Conservation (phyloP, 2,888 invertebrate species). For the Harmothoe impar region DNA sequence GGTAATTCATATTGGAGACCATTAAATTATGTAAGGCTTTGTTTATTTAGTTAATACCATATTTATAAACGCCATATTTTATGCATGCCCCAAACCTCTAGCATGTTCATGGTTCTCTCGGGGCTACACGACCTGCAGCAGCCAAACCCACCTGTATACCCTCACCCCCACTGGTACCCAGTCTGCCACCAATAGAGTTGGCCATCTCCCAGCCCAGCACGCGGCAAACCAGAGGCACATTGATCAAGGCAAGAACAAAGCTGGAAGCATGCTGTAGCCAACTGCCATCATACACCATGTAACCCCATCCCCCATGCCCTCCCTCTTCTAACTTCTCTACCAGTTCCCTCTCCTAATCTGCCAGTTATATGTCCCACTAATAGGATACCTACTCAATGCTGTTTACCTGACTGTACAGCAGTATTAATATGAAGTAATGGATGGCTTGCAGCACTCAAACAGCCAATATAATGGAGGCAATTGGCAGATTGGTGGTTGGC, state of each 20-base stretch:
- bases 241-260: not conserved
- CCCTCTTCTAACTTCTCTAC: not conserved
- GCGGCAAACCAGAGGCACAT: not conserved
- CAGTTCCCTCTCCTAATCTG: not conserved
- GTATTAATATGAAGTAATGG: too few relatives aligned
- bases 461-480: conserved; percentile 1
- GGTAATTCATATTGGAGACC: too few relatives aligned
- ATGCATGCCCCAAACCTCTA: not conserved
- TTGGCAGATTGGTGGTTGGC: conserved; percentile 7
- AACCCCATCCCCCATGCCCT: not conserved
- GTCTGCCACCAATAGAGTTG: not conserved
- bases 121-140: too few relatives aligned
- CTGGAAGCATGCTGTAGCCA: not conserved
- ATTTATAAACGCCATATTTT: not conserved
- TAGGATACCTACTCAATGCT: too few relatives aligned
- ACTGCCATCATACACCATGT: not conserved
- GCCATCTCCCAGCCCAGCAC: not conserved
- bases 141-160: too few relatives aligned
- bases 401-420: too few relatives aligned
- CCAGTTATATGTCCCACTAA: not conserved
- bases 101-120: too few relatives aligned
- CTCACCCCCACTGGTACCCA: not conserved
- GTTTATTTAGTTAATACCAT: too few relatives aligned
- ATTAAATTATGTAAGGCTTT: too few relatives aligned
- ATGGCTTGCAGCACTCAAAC: not conserved